Percentiles rank a stretch among this genome's conserved stretches.
These are phyloP conservation scores for Hippasteria phrygiana DNA, from an alignment of 53 echinoderm and acorn worm genomes.

Conservation along the genomic window DNA sequence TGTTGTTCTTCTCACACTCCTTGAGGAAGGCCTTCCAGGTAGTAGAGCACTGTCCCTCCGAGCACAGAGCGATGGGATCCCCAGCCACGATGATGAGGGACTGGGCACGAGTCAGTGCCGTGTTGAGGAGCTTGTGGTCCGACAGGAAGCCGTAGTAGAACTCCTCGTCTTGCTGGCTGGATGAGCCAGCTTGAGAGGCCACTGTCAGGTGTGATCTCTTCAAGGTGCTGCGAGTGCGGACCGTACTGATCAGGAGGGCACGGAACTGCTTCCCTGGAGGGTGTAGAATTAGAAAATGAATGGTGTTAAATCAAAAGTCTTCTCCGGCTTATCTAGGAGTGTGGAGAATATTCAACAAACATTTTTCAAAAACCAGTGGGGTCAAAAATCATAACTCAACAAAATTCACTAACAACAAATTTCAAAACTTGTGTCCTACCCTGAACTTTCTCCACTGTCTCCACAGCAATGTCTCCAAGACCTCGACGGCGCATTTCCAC, in stretches of 20 bases:
- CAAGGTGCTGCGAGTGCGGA: slow-evolving; percentile 78
- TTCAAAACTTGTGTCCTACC: slow-evolving; percentile 49
- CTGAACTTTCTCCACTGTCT: slow-evolving; percentile 92
- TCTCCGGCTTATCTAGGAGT: neutral
- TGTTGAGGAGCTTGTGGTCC: slow-evolving; percentile 89
- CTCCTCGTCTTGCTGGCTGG: slow-evolving; percentile 76
- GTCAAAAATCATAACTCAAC: too few relatives aligned
- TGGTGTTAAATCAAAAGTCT: neutral
- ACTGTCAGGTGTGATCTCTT: slow-evolving; percentile 80
- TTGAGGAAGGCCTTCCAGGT: slow-evolving; percentile 87
- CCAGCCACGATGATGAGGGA: slow-evolving; percentile 87
- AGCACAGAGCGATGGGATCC: slow-evolving; percentile 91
- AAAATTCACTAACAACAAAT: too few relatives aligned
- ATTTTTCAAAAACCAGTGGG: too few relatives aligned
- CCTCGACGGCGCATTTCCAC: slow-evolving; percentile 73
- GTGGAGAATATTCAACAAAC: too few relatives aligned
- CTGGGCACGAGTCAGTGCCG: slow-evolving; percentile 92
- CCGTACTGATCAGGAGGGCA: slow-evolving; percentile 95
- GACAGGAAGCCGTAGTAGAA: slow-evolving; percentile 96
- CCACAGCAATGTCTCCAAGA: slow-evolving; percentile 74
- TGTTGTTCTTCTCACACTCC: slow-evolving; percentile 84
- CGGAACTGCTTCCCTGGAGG: slow-evolving; percentile 91
- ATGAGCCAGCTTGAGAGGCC: slow-evolving; percentile 49
- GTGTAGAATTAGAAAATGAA: slow-evolving; percentile 13
- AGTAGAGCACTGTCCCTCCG: slow-evolving; percentile 83